Base-by-base conservation (phyloP, 1,140 invertebrate species). In the Bombus balteatus region DNA sequence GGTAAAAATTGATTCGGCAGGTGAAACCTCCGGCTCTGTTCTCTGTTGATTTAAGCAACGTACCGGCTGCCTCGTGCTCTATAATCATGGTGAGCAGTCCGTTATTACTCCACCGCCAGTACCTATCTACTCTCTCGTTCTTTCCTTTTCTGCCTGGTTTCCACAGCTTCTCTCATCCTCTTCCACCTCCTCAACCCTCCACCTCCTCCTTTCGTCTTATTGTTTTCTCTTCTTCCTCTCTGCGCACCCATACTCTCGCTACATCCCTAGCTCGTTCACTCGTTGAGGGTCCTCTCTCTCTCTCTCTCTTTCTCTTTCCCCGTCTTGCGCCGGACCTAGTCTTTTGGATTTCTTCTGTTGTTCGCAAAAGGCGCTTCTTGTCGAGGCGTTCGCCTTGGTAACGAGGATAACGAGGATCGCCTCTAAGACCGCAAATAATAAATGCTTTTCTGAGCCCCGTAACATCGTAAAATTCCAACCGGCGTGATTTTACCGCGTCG, bases 11-110 rank as follows among this genome's bases (percentile, higher is more conserved):
- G 91, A 91, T 91, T 91, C 91, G 90, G 91, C 91, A 91, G 91
- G 91, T 91, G 91, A 91, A 91, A 91, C 88, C 91, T 91, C 88
- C 88, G 88, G 91, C 88, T 91, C 90, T 90, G 90, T 90, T 91
- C 91, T 91, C 91, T 91, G 91, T 91, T 91, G 91, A 91, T 91
- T 91, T 91, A 91, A 91, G 91, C 91, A 91, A 91, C 91, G 90
- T 91, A 91, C 91, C 90, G 88, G 88, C 90, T 86, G 88, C 88
- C 86, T 86, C 86, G 91, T 89, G 91, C 91, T 91, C 91, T 91
- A 91, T 91, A 91, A 91, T 91, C 91, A 91, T 91, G 88, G 81
- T 85, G 88, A 89, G 85, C 86, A 91, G 88, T 91, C 91, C 91
- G 90, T 91, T 91, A 91, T 91, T 91, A 91, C 91, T 89, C 88